Percentiles rank a stretch among this genome's conserved stretches.
Evolutionary conservation across 2,113 vertebrate species (phyloP).

Genomic region (Periophthalmus modestus): DNA sequence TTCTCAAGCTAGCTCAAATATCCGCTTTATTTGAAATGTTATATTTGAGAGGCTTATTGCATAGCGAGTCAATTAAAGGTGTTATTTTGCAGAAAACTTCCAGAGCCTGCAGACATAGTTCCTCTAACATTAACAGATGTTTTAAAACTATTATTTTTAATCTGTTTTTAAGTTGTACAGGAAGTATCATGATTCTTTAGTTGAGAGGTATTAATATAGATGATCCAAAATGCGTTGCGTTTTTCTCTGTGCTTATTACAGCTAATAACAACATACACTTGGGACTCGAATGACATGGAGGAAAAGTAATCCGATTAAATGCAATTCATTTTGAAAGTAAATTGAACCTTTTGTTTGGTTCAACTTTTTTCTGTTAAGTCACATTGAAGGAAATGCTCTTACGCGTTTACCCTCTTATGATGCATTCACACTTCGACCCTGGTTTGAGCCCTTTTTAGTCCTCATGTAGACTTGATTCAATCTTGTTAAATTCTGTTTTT

Average conservation of each 20-base stretch:
- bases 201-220: not conserved
- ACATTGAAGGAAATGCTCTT: not conserved
- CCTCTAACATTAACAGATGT: not conserved
- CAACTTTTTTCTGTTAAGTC: not conserved
- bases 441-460: no score
- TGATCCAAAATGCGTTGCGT: not conserved
- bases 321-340: no score
- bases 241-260: not conserved
- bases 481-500: no score
- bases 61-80: constrained; percentile 35
- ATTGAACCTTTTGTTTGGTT: no score
- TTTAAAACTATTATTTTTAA: not conserved
- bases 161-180: not conserved
- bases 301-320: not conserved
- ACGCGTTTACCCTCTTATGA: no score
- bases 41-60: constrained; percentile 31
- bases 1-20: constrained; percentile 48
- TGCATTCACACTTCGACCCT: no score
- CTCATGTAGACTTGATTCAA: no score
- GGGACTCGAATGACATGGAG: not conserved
- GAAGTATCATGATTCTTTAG: not conserved
- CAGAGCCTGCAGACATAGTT: constrained; percentile 46
- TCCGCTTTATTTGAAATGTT: constrained; percentile 51
- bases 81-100: constrained; percentile 61
- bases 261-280: not conserved